Evolutionary conservation across 2,888 invertebrate genomes (phyloP).

Genomic region (Brachylomia viminalis): DNA sequence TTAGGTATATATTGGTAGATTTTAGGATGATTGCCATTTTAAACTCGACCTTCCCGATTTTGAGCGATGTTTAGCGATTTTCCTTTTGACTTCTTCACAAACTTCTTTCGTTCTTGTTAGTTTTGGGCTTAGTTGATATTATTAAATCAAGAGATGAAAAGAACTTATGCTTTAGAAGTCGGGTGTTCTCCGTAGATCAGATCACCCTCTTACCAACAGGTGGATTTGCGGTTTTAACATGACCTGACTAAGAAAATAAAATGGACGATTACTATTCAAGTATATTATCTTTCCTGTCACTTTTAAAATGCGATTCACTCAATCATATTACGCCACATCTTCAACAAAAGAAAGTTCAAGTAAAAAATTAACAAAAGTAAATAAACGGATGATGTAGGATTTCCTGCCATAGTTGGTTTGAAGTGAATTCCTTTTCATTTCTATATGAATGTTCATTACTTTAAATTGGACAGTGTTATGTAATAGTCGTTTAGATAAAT

Average conservation of each 20-base stretch:
- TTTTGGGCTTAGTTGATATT: too few species aligned
- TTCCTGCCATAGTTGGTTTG: constrained; percentile 12
- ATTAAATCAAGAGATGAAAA: background rate
- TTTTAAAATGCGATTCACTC: constrained; percentile 41
- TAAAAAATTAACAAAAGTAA: constrained; percentile 16
- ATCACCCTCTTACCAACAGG: background rate
- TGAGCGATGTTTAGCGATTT: too few species aligned
- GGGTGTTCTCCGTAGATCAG: background rate
- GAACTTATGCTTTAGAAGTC: background rate
- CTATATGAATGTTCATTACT: constrained; percentile 32
- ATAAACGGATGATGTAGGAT: constrained; percentile 21
- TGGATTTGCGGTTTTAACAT: background rate
- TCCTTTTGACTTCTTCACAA: too few species aligned
- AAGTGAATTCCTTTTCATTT: constrained; percentile 30
- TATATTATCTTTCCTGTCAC: constrained; percentile 21
- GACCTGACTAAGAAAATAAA: constrained; percentile 3
- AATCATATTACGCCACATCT: constrained; percentile 27
- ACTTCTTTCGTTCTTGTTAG: too few species aligned
- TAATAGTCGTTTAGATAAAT: constrained; percentile 46
- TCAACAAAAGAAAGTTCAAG: constrained; percentile 44
- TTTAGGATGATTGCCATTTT: too few species aligned
- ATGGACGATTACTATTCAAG: background rate
- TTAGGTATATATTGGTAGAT: too few species aligned
- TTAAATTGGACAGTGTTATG: constrained; percentile 46
- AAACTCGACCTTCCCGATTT: too few species aligned